Evolutionary conservation across 2,888 invertebrate species (phyloP), one percentile per base, ranked within the genome.

Genomic region (Mylabris sibirica): DNA sequence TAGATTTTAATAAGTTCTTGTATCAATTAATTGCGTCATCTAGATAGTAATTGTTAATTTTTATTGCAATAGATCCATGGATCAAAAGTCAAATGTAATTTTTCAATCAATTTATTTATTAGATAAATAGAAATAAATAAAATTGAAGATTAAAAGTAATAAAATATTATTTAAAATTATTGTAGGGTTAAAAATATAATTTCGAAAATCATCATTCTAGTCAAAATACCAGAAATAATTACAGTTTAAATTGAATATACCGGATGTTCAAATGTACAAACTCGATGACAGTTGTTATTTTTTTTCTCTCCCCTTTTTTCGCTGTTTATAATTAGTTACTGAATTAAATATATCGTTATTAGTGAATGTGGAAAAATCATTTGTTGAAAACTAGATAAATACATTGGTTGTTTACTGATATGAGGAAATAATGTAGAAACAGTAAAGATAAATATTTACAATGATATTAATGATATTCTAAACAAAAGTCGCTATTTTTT

Each of bases 81-180:
- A 53, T 53, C 49, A 53, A 53, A 53, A 53, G 49, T 53, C 49
- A 53, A 53, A 53, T 53, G 49, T 53, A 53, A 53, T 53, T 53
- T 53, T 53, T 22, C 22, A 53, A 53, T 53, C 9, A 53, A 22
- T 53, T 22, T 44, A 3, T n/a, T n/a, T n/a, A n/a, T n/a, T 22
- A 53, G 20, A 53, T 0, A 44, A 17, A 44, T 20, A 53, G 22
- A 22, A 53, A 53, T 11, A 20, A 22, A 53, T 53, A 22, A 53
- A 20, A 17, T 49, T 49, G 20, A 49, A 20, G 49, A 49, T 49
- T 49, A 2, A 8, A 49, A 17, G 4, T 17, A 20, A 20, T 49
- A 1, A 4, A 49, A 5, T 6, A 49, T 17, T 20, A 9, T 20
- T 49, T 49, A 17, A 20, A 41, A 20, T 14, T 1, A 41, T 14